A percentile compares a stretch with the other conserved stretches of the same genome.
These are phyloP conservation scores for Heliocidaris erythrogramma DNA, from an alignment of 35 echinoderm and acorn worm species.

Conservation along the genomic window DNA sequence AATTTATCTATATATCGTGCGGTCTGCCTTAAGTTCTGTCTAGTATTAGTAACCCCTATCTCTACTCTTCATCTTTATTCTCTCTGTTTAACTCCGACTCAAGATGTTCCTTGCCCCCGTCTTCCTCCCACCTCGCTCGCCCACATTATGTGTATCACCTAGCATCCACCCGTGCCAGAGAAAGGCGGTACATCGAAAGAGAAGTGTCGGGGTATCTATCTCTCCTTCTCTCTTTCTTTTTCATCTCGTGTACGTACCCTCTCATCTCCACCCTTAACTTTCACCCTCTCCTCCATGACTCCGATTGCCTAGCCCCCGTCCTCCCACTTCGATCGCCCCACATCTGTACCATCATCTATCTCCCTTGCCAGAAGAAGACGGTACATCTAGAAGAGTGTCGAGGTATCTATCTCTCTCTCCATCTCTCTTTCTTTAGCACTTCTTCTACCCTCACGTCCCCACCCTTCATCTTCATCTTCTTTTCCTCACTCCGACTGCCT, in stretches of 20 bases:
- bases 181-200: no score
- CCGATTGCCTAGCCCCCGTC: neutral
- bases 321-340: neutral
- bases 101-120: neutral
- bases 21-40: neutral
- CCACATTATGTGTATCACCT: neutral
- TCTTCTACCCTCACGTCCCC: no score
- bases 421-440: no score
- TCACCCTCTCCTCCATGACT: neutral
- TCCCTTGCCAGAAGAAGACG: neutral
- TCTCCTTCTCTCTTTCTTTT: no score
- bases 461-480: no score
- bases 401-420: no score
- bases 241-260: no score
- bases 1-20: neutral
- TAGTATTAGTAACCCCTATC: neutral
- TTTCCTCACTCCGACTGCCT: no score
- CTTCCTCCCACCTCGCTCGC: neutral
- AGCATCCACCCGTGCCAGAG: no score
- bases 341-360: neutral
- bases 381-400: slow-evolving; percentile 35
- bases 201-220: no score
- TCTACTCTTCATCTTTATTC: neutral
- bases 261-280: neutral
- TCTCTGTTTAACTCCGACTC: neutral